These are phyloP conservation scores for Andrena minutula DNA, from an alignment of 2,888 invertebrate species.

Conservation along the genomic window DNA sequence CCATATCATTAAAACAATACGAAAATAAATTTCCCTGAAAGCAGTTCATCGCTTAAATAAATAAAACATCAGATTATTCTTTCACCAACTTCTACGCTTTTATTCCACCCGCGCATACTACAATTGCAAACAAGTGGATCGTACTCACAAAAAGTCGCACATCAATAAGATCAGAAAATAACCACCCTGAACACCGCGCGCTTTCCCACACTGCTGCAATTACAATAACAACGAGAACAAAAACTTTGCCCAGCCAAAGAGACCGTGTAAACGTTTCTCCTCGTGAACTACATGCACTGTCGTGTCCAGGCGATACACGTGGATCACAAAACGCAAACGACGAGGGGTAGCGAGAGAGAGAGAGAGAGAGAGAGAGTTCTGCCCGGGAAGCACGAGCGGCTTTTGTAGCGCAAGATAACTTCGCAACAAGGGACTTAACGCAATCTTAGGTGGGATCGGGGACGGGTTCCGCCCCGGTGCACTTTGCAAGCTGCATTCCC, in stretches of 20 bases:
- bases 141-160: neutral
- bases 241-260: neutral
- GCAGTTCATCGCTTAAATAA: too few species aligned
- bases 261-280: neutral
- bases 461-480: neutral
- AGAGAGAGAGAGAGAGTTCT: neutral
- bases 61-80: too few species aligned
- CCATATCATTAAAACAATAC: too few species aligned
- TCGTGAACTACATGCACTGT: neutral
- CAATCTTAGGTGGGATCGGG: constrained; percentile 18
- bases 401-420: constrained; percentile 41
- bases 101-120: neutral
- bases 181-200: neutral
- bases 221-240: neutral
- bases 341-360: neutral
- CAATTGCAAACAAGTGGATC: neutral
- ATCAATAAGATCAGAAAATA: neutral
- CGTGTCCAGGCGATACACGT: neutral
- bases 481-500: constrained; percentile 14
- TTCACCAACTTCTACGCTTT: too few species aligned
- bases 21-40: too few species aligned
- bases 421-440: constrained; percentile 20
- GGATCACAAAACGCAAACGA: neutral
- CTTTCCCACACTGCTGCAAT: neutral
- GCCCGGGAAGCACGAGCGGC: constrained; percentile 7